Conservation (phyloP, 1,140 invertebrate genomes). For the Drosophila erecta region DNA sequence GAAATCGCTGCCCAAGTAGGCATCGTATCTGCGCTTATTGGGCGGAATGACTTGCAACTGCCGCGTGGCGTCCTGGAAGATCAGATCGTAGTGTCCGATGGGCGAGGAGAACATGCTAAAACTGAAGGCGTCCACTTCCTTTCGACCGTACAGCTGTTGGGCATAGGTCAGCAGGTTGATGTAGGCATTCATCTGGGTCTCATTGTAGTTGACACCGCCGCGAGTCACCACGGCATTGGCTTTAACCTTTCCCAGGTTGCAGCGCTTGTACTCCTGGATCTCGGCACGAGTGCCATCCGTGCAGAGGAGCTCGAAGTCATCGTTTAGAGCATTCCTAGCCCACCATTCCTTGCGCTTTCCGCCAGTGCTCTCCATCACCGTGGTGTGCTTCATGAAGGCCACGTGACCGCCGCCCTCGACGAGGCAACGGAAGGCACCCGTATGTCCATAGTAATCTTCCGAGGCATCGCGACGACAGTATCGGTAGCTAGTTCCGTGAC, state of each 20-base stretch:
- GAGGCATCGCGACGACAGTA: slow-evolving; percentile 93
- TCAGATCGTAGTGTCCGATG: slow-evolving; percentile 93
- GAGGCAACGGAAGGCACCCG: slow-evolving; percentile 95
- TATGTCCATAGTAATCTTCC: slow-evolving; percentile 95
- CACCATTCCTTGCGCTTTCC: slow-evolving; percentile 95
- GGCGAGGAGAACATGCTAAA: slow-evolving; percentile 95
- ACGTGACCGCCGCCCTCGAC: slow-evolving; percentile 98
- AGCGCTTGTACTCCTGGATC: slow-evolving; percentile 91
- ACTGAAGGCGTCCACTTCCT: slow-evolving; percentile 93
- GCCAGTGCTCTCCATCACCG: slow-evolving; percentile 95
- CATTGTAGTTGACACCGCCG: slow-evolving; percentile 90
- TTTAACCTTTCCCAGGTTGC: slow-evolving; percentile 96
- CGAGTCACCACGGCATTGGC: slow-evolving; percentile 96
- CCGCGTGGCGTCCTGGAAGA: slow-evolving; percentile 96
- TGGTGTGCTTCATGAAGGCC: slow-evolving; percentile 97
- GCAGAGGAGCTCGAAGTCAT: slow-evolving; percentile 97
- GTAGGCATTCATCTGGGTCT: slow-evolving; percentile 92
- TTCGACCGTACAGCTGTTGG: slow-evolving; percentile 95
- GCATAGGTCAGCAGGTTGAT: slow-evolving; percentile 95
- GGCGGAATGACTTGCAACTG: slow-evolving; percentile 90
- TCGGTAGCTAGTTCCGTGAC: slow-evolving; percentile 92
- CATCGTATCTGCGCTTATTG: slow-evolving; percentile 87
- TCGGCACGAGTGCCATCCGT: slow-evolving; percentile 94
- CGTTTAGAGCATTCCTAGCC: slow-evolving; percentile 95
- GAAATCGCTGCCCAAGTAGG: slow-evolving; percentile 90